Percentiles rank a stretch among this genome's conserved stretches.
These are phyloP conservation scores for Lophotriccus pileatus DNA, from an alignment of 2,797 vertebrate genomes.

Conservation along the genomic window DNA sequence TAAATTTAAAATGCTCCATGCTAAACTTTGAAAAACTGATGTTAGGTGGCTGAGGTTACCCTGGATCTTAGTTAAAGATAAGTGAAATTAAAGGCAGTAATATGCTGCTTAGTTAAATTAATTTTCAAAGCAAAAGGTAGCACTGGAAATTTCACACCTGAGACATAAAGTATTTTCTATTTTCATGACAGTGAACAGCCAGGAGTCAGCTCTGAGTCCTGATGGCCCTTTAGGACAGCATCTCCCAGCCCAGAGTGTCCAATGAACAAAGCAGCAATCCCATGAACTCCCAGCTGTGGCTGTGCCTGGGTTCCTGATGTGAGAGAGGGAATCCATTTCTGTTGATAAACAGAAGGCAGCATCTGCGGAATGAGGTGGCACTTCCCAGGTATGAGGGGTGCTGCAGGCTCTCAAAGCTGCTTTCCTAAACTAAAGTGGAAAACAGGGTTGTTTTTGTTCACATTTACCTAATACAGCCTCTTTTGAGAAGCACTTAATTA, in stretches of 20 bases:
- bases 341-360: not conserved
- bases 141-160: not conserved
- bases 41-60: not conserved
- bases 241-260: not conserved
- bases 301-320: accelerated
- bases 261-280: accelerated
- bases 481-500: not conserved
- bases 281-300: not conserved
- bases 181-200: not conserved
- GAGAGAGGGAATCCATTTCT: not conserved
- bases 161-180: not conserved
- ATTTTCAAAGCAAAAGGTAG: not conserved
- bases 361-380: not conserved
- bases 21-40: not conserved
- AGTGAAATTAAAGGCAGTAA: not conserved
- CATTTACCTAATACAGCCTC: not conserved
- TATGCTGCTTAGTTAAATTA: not conserved
- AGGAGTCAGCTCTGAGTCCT: too few relatives aligned
- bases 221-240: not conserved
- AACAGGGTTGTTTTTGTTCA: not conserved
- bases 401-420: not conserved
- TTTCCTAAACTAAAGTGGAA: not conserved
- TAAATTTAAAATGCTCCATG: not conserved
- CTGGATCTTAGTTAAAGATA: not conserved
- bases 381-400: not conserved